Conservation (phyloP, 2,888 invertebrate genomes). For the Patella ulyssiponensis region DNA sequence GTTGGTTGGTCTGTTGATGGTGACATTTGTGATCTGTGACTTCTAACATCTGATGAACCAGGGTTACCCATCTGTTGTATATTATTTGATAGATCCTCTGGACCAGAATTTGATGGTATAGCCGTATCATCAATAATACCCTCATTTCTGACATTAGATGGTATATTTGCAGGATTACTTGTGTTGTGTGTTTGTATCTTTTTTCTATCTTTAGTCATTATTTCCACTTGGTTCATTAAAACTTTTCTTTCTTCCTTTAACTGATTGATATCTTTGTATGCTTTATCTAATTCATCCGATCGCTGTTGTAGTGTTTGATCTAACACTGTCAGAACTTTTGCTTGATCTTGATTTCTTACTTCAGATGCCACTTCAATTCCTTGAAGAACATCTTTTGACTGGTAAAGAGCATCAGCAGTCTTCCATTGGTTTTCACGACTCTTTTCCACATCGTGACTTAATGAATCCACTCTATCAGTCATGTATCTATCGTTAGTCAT, state of each 20-base stretch:
- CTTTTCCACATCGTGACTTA: constrained; percentile 47
- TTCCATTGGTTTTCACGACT: constrained; percentile 49
- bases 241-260: constrained; percentile 4
- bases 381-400: constrained; percentile 48
- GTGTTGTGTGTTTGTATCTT: no score
- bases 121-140: no score
- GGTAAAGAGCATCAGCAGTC: constrained; percentile 49
- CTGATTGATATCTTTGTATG: not conserved
- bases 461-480: constrained; percentile 17
- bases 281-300: not conserved
- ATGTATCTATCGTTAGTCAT: constrained; percentile 17
- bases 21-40: no score
- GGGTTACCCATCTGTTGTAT: no score
- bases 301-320: not conserved
- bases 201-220: not conserved
- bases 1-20: no score
- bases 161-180: no score
- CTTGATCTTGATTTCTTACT: constrained; percentile 48
- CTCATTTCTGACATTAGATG: no score
- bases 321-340: constrained; percentile 28
- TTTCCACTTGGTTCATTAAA: constrained; percentile 21
- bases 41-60: no score
- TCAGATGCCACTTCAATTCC: constrained; percentile 53
- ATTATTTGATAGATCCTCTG: no score
- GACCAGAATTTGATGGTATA: no score